Base-by-base conservation (phyloP, 2,797 vertebrate species). In the Dendrocincla fuliginosa region DNA sequence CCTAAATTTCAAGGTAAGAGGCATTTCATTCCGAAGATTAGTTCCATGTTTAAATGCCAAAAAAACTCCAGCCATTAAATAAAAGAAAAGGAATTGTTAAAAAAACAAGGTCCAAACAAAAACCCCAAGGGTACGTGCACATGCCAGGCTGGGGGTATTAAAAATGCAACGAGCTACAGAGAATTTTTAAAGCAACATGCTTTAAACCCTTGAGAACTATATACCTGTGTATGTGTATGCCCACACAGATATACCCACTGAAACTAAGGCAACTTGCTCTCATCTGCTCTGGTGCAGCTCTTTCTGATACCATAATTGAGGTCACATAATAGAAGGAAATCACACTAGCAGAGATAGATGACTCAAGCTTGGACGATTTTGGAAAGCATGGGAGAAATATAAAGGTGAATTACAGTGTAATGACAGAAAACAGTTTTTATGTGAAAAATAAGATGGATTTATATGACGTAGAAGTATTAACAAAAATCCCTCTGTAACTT, bases 391-490 rank as follows among this genome's bases (percentile, higher is more conserved):
- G 67, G 49, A 93, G 68, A 94, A 95, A 92, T 15, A 78, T 67
- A 93, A 79, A 89, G 73, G 78, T 80, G 83, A 93, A 86, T 82
- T 90, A 82, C 15, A 68, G 42, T 23, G 33, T 49, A 92, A 92
- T 79, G 92, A 76, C 65, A 84, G 79, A 90, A 91, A 91, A 76
- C 87, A 82, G 56, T 30, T 90, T 88, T 91, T 73, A 83, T 2
- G 1, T 81, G 85, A 84, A 96, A 93, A 95, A 92, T 93, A 78
- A 90, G 70, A 85, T n/a, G 27, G 47, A 73, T 84, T 94, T 84
- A 59, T 69, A 56, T n/a, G 71, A 88, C 16, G 33, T 5, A 16
- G 13, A 8, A 93, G 39, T 70, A 90, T 59, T 64, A 73, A 25
- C 28, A n/a, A 84, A 91, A 91, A 83, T 81, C 68, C n/a, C 49